A percentile compares a stretch with the other conserved stretches of the same genome.
Conservation (phyloP, 2,797 vertebrate species). For the Ambastaia sidthimunki region DNA sequence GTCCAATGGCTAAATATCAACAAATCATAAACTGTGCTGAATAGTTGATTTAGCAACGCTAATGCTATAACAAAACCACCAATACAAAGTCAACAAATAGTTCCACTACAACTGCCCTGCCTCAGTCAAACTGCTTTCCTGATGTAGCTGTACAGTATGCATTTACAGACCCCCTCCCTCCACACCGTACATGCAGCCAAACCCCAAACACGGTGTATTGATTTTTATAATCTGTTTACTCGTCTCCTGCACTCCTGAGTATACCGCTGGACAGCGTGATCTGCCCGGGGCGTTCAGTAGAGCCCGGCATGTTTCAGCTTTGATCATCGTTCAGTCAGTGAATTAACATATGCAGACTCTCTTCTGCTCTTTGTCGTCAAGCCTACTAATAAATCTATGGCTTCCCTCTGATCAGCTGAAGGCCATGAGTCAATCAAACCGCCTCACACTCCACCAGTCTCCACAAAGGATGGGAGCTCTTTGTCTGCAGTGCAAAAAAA, state of each 20-base stretch:
- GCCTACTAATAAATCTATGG: slow-evolving; percentile 80
- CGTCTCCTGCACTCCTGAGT: slow-evolving; percentile 73
- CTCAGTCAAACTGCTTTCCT: slow-evolving; percentile 43
- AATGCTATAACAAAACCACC: not conserved
- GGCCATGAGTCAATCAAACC: slow-evolving; percentile 64
- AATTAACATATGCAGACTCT: slow-evolving; percentile 85
- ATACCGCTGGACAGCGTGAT: slow-evolving; percentile 72
- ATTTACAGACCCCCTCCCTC: slow-evolving; percentile 65
- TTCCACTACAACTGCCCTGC: not conserved
- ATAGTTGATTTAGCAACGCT: not conserved
- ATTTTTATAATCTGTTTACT: slow-evolving; percentile 81
- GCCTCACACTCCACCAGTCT: slow-evolving; percentile 9
- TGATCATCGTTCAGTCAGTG: slow-evolving; percentile 84
- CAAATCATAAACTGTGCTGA: not conserved
- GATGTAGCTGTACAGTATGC: slow-evolving; percentile 34
- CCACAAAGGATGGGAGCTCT: slow-evolving; percentile 10
- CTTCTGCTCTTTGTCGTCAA: slow-evolving; percentile 81
- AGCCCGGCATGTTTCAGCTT: slow-evolving; percentile 84
- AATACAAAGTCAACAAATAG: slow-evolving; percentile 1
- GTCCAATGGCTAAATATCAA: not conserved
- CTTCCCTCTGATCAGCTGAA: slow-evolving; percentile 63
- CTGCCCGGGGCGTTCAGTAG: slow-evolving; percentile 86
- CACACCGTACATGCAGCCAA: slow-evolving; percentile 56
- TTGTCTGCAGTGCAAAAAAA: slow-evolving; percentile 19
- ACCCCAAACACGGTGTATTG: slow-evolving; percentile 71